Evolutionary conservation across 2,888 invertebrate species (phyloP), one percentile per base, ranked within the genome.

Genomic region (Cactoblastis cactorum): DNA sequence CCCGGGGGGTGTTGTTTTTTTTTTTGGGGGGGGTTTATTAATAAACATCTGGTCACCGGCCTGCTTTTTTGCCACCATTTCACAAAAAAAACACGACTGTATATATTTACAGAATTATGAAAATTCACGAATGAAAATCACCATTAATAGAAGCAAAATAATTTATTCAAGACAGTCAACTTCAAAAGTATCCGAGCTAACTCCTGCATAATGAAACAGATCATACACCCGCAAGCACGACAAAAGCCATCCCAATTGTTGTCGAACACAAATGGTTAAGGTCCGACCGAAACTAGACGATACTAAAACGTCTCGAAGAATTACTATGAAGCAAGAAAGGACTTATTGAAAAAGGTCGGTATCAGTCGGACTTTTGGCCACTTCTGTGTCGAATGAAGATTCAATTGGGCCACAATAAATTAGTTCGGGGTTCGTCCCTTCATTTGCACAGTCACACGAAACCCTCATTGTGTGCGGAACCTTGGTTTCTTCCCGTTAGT

Each of bases 391-490:
- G 80, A 83, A 83, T 84, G 85, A 86, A 85, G 81, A 87, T 86
- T 86, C 87, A 84, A 87, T 86, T 85, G 86, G 75, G 65, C 66
- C 69, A 80, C 80, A 68, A 75, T 77, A 74, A 77, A 76, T 76
- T 71, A 71, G 70, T 66, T 69, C 50, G 49, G 56, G 53, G 64
- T 60, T 66, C 57, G 69, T 73, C 80, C 79, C 79, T 80, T 78
- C 79, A 78, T 82, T 82, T 79, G 72, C 71, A 74, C 74, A 81
- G 69, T 67, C 71, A 66, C 69, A 65, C 58, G 59, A 50, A 61
- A 24, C 47, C 53, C 57, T 62, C 68, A 67, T 72, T 77, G 73
- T 73, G 63, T 67, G 55, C 56, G 54, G 50, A 24, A 22, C 15
- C 28, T 43, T 43, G 17, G 9, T 15, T 4, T 32, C 17, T 15